Conservation (phyloP, 2,888 invertebrate genomes). For the Trachelus troglodyta region DNA sequence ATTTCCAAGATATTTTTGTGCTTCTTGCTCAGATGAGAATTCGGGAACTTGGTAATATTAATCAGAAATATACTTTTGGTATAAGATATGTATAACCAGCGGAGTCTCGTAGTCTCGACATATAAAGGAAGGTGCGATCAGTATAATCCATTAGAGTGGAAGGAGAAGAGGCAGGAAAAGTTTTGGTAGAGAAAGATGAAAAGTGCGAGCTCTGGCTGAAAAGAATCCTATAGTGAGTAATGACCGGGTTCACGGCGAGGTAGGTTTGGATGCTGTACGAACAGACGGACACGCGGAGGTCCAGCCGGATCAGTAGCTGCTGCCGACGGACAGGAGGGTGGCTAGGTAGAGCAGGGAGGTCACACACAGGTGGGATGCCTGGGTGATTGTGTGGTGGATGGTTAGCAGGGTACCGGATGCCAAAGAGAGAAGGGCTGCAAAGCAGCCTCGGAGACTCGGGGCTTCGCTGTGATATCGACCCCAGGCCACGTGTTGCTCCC, state of each 20-base stretch:
- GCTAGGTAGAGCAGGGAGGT: not conserved
- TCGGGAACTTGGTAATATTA: not conserved
- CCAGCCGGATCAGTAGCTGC: not conserved
- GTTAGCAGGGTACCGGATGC: not conserved
- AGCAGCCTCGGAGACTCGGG: conserved; percentile 4
- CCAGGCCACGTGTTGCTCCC: conserved; percentile 24
- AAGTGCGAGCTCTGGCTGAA: not conserved
- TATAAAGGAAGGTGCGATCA: not conserved
- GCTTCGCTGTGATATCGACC: conserved; percentile 21
- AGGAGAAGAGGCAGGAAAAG: not conserved
- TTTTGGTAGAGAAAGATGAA: not conserved
- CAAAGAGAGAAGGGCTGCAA: not conserved
- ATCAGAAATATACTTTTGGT: not conserved
- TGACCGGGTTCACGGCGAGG: not conserved
- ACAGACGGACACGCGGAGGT: not conserved
- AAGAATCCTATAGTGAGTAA: not conserved
- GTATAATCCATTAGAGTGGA: not conserved
- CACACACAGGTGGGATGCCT: not conserved
- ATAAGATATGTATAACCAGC: no score
- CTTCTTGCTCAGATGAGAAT: not conserved
- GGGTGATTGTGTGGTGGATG: not conserved
- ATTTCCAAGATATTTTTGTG: not conserved
- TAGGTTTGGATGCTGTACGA: not conserved
- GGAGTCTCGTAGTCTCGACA: not conserved
- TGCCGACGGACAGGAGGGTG: not conserved